Evolutionary conservation across 2,113 vertebrate genomes (phyloP).

Genomic region (Corythaixoides concolor): DNA sequence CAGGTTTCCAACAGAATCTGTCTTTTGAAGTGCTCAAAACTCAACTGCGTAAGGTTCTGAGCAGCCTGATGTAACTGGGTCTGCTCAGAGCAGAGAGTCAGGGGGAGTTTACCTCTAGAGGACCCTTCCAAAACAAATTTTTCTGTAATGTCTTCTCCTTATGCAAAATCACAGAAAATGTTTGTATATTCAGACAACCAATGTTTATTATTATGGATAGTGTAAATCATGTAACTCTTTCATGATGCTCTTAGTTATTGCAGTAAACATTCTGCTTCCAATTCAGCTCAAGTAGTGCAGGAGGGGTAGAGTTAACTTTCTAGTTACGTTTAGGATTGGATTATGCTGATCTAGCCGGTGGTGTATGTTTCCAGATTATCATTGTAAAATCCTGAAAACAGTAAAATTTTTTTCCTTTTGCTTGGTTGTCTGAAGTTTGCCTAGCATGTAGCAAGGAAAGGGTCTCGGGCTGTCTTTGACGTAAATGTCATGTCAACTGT

Average conservation of each 20-base stretch:
- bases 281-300: neutral
- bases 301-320: neutral
- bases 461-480: neutral
- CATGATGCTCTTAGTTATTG: neutral
- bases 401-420: neutral
- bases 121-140: neutral
- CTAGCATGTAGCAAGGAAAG: neutral
- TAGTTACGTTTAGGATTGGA: neutral
- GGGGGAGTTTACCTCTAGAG: neutral
- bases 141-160: neutral
- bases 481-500: neutral
- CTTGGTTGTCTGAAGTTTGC: neutral
- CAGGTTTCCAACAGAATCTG: neutral
- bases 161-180: neutral
- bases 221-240: accelerated
- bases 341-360: neutral
- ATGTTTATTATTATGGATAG: neutral
- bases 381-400: neutral
- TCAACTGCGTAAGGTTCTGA: neutral
- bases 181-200: neutral
- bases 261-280: neutral
- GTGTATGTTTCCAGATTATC: neutral
- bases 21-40: neutral
- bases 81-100: neutral
- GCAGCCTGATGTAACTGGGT: neutral